Evolutionary conservation across 2,113 vertebrate genomes (phyloP).

Genomic region (Brachypteracias leptosomus): DNA sequence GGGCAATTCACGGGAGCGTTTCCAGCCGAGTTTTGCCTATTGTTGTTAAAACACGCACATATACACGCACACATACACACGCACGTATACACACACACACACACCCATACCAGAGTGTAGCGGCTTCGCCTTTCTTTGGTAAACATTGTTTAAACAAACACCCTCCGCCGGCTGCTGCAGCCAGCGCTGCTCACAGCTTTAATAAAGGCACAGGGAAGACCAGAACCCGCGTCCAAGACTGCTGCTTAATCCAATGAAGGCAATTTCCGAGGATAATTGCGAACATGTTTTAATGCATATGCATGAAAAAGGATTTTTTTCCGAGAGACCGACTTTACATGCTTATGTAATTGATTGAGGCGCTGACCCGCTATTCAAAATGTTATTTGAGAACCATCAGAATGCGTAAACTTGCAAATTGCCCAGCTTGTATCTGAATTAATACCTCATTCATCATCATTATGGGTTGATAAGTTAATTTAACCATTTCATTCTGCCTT

Average conservation of each 20-base stretch:
- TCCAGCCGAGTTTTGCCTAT: conserved; percentile 22
- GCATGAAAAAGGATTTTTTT: conserved; percentile 97
- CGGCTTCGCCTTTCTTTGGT: conserved; percentile 56
- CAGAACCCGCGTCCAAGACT: conserved; percentile 82
- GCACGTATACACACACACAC: neutral
- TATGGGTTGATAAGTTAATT: conserved; percentile 99
- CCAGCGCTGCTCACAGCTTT: conserved; percentile 71
- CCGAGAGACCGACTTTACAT: conserved; percentile 90
- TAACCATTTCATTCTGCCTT: conserved; percentile 99
- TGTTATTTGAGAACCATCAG: conserved; percentile 99
- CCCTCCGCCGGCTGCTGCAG: conserved; percentile 56
- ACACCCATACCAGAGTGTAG: neutral
- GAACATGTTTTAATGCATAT: conserved; percentile 99
- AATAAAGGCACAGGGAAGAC: conserved; percentile 78
- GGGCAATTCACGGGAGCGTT: neutral
- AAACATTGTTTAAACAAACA: conserved; percentile 78
- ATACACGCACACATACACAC: neutral
- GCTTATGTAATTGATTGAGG: conserved; percentile 99
- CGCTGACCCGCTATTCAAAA: conserved; percentile 99
- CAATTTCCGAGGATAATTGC: conserved; percentile 99
- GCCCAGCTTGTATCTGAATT: conserved; percentile 99
- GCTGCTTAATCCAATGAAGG: conserved; percentile 95
- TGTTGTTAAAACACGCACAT: conserved; percentile 21
- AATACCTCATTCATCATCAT: conserved; percentile 99
- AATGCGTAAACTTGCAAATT: conserved; percentile 99